phyloP scores from a whole-genome alignment of 1,140 invertebrate genomes.

The Ips typographus region DNA sequence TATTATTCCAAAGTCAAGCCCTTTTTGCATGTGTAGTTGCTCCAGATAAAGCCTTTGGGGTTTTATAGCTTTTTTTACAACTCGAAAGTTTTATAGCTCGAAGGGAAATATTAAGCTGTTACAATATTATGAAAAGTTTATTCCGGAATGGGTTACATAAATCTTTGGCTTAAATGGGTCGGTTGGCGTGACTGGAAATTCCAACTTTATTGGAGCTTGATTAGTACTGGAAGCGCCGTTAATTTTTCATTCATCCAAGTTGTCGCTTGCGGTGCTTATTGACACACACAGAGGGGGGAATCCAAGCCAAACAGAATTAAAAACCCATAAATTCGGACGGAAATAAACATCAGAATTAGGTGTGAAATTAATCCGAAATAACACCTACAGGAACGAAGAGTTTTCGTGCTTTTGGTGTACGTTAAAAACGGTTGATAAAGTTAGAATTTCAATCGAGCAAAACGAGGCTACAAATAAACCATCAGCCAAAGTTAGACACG shows the following conservation, averaged over 20 bases:
- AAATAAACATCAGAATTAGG: constrained; percentile 25
- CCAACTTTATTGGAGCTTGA: too few relatives aligned
- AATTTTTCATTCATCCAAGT: background rate
- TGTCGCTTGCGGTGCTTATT: background rate
- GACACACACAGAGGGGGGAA: constrained; percentile 7
- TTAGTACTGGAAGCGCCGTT: too few relatives aligned
- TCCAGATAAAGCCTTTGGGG: constrained; percentile 6
- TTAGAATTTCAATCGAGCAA: too few relatives aligned
- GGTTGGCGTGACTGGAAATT: constrained; percentile 9
- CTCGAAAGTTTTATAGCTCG: constrained; percentile 3
- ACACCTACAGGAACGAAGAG: constrained; percentile 3
- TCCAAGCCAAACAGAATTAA: constrained; percentile 19
- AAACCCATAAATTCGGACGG: constrained; percentile 20
- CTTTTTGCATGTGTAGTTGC: background rate
- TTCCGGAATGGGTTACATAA: constrained; percentile 2
- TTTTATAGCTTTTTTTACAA: constrained; percentile 14
- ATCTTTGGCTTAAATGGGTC: background rate
- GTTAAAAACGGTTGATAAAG: too few relatives aligned
- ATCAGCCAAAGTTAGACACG: too few relatives aligned
- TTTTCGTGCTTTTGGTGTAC: constrained; percentile 2
- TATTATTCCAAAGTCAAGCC: background rate
- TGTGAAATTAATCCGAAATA: constrained; percentile 18
- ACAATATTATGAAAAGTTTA: constrained; percentile 22
- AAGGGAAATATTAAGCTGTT: constrained; percentile 14
- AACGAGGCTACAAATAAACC: too few relatives aligned